Evolutionary conservation across 2,113 vertebrate genomes (phyloP), one percentile per base, ranked within the genome.

Genomic region (Cichladusa arquata): DNA sequence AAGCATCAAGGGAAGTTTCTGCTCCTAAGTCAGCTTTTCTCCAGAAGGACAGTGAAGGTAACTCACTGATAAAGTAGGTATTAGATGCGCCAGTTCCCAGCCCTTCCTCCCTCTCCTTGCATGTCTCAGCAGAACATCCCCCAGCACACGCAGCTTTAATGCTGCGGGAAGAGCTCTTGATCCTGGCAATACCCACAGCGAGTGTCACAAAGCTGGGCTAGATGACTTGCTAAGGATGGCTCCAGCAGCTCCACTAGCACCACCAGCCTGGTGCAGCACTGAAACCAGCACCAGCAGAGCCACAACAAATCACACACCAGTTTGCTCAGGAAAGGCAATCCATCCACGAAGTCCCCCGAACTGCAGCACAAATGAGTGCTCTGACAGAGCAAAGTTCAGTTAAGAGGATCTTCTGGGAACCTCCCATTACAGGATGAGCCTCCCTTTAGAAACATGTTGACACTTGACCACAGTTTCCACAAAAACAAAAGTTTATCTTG

Each of bases 1-100:
- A 82, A 86, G 16, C 0, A 10, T 34, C 5, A 3, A 80, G 34
- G 38, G 40, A 73, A 81, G 64, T 67, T 83, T 67, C 72, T 64
- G 33, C 80, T 90, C 76, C 47, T 56, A 72, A 88, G 86, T 80
- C 94, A 90, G 95, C 82, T 84, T 92, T 90, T 67, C 69, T 90
- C 80, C n/a, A 81, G 62, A 92, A 96, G 92, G 92, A 92, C 95
- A 64, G 26, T 64, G 88, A 96, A 96, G 94, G 72, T 92, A 96
- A 97, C 84, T 12, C 74, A 78, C 90, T 73, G 91, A 74, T 73
- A 77, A 95, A 31, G 71, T 72, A 95, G 86, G 72, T 60, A 92
- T 93, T 90, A 83, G 36, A 45, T 51, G 42, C 82, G 62, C 28
- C 53, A 48, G 33, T 74, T 90, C 47, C 57, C 79, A 83, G 69